Base-by-base conservation (phyloP, 2,888 invertebrate genomes). In the Blera fallax region DNA sequence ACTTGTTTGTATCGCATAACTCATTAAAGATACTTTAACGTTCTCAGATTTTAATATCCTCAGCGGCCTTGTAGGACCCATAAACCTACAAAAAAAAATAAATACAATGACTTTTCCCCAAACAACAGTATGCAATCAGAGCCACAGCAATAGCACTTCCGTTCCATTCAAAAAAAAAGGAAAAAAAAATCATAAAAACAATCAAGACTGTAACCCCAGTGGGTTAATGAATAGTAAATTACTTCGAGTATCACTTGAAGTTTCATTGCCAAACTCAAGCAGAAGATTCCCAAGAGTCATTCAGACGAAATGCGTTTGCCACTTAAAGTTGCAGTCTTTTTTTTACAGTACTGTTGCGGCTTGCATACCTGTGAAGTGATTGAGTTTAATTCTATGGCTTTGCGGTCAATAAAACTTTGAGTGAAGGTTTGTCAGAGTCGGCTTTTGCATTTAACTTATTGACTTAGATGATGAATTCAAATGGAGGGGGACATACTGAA, bases 161-260 rank as follows among this genome's bases (percentile, higher is more conserved):
- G 54, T 34, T 74, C 32, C 43, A 29, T 64, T 62, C 73, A 64
- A 21, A 54, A 43, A 43, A 24, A 24, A 16, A 3, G 24, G 24
- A 56, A 40, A 34, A 34, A 50, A 58, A 21, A 21, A 18, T 3
- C 32, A 29, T 52, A 48, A 56, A 43, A 16, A 16, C 67, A 67
- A 76, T 48, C 58, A 76, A 40, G 21, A n/a, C 10, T 24, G 10
- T 18, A 40, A 40, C 24, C 65, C 24, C 65, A 56, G 18, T 67
- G 65, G 56, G 76, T 62, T 69, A 62, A 62, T 62, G 62, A 52
- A 43, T 43, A 62, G 43, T 78, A 43, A 62, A 78, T 78, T 69
- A 45, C 45, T 34, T 40, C 14, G 29, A 54, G 58, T 50, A 43
- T 14, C 48, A 27, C 32, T 32, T 11, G n/a, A 56, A 37, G 43